Evolutionary conservation across 2,113 vertebrate species (phyloP), one percentile per base, ranked within the genome.

Genomic region (Ivindomyrus marchei): DNA sequence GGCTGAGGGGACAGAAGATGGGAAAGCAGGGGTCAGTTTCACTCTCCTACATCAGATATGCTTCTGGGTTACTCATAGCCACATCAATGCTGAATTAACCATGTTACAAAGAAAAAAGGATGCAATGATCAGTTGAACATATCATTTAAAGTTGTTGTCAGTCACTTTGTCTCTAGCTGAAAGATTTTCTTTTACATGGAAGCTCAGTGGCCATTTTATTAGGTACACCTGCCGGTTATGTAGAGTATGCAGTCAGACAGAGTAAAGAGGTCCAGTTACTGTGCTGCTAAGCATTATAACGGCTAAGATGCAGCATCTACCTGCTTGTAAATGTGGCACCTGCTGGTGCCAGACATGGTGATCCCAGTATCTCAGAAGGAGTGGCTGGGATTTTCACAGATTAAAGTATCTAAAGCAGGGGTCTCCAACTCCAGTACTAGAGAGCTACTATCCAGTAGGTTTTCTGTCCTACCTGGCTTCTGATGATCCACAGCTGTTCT

Each of bases 21-120:
- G 7, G 4, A 84, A 88, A 0, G 92, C 94, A 0, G 94, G 94
- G 92, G 95, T 95, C 47, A 87, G 95, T 93, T 27, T 52, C 10
- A 87, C 95, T 93, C 27, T 56, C 15, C 42, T 47, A 88, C 42
- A 49, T n/a, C 36, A n/a, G 39, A 62, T 8, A 58, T 53, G 56
- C 19, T 3, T 9, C 36, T 31, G 31, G 53, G 7, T 5, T 62
- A n/a, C 17, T 66, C 36, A 42, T 49, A 10, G 42, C 36, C 36
- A 53, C 11, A 8, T 31, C 53, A 50, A 21, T n/a, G 84, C 45
- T 86, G 47, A 27, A 86, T 86, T 24, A 62, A 62, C 56, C 24
- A n/a, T n/a, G 24, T 62, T 27, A 62, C 0, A 62, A 27, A 9
- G 9, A 11, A 62, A 62, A 62, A n/a, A 56, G 8, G 58, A 27